A percentile compares a stretch with the other conserved stretches of the same genome.
These are phyloP conservation scores for Cydia strobilella DNA, from an alignment of 1,140 invertebrate species.

Conservation along the genomic window DNA sequence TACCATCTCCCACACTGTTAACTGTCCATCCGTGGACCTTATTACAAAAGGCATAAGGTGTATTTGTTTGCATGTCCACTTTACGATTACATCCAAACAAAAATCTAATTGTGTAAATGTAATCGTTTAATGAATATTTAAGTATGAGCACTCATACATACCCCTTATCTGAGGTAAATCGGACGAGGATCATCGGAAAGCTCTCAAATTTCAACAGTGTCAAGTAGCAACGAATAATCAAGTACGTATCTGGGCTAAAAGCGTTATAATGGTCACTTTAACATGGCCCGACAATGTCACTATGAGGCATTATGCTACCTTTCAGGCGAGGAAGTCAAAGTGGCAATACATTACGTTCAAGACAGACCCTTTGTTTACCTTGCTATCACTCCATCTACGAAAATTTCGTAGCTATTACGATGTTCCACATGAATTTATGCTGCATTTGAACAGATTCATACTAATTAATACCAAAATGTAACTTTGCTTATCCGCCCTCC, in stretches of 20 bases:
- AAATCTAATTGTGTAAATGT: too few relatives aligned
- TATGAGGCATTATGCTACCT: slow-evolving; percentile 9
- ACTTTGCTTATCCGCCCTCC: too few relatives aligned
- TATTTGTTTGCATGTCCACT: too few relatives aligned
- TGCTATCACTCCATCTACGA: slow-evolving; percentile 12
- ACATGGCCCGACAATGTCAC: background rate
- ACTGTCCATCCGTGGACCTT: too few relatives aligned
- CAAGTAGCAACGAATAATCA: background rate
- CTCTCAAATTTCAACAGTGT: slow-evolving; percentile 18
- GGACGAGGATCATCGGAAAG: background rate
- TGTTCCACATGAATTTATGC: background rate
- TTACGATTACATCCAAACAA: too few relatives aligned
- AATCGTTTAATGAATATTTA: too few relatives aligned
- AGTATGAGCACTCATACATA: too few relatives aligned
- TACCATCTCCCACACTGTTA: too few relatives aligned
- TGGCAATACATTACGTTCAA: slow-evolving; percentile 28
- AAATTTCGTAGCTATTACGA: slow-evolving; percentile 3
- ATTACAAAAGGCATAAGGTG: too few relatives aligned
- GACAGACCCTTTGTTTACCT: slow-evolving; percentile 24
- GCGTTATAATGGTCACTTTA: slow-evolving; percentile 18
- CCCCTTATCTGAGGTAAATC: background rate
- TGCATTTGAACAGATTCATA: slow-evolving; percentile 23
- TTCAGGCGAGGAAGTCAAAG: slow-evolving; percentile 7
- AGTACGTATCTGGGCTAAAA: background rate
- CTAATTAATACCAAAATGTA: too few relatives aligned